Evolutionary conservation across 2,113 vertebrate genomes (phyloP), one percentile per base, ranked within the genome.

Genomic region (Corythaeola cristata): DNA sequence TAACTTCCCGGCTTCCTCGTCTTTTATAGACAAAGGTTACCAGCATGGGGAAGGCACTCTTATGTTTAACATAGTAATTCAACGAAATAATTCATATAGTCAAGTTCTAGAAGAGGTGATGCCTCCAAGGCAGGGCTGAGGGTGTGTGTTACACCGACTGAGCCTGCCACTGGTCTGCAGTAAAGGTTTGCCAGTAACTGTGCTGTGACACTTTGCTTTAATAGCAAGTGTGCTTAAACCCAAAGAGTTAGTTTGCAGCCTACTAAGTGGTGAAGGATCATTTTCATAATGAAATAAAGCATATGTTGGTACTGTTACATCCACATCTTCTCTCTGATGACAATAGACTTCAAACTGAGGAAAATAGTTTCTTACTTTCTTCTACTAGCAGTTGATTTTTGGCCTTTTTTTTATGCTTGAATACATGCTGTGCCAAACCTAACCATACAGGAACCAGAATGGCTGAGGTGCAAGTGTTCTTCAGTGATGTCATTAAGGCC

Each of bases 131-230:
- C 41, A 72, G n/a, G 28, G 15, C 47, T 44, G 55, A 60, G 78
- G 24, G 35, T 14, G 12, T 17, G 11, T 6, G 8, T n/a, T 28
- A 14, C 0, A 2, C 12, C 18, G 27, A 2, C 52, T 6, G 47
- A 93, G 28, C 28, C 45, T 76, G 21, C 47, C 11, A 13, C 1
- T 6, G 3, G 39, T 4, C 52, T 88, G 41, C 52, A 50, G 33
- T 39, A 50, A 47, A 80, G 15, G 18, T 50, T 50, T 90, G 32
- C 32, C 59, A 39, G 58, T 45, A 37, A 39, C 37, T 47, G 18
- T 76, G 33, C 47, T 14, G 3, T 8, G 52, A 47, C 27, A 35
- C 21, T 24, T 62, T 84, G 28, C 27, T 56, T 66, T 47, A 30
- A 27, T 11, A 33, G 12, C 3, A 76, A 33, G 45, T 5, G 5